Evolutionary conservation across 2,888 invertebrate species (phyloP).

Genomic region (Thymelicus lineola): DNA sequence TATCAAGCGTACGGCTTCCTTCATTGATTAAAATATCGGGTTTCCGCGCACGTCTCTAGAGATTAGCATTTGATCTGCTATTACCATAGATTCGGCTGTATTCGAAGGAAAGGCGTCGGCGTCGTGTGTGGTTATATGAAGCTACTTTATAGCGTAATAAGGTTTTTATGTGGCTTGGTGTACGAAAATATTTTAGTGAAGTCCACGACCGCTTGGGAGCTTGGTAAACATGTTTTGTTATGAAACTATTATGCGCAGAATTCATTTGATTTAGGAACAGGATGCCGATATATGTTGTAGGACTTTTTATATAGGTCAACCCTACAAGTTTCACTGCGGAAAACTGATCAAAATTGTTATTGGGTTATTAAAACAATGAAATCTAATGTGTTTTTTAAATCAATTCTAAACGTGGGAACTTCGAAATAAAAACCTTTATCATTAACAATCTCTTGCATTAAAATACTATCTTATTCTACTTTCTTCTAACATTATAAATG

Average conservation of each 20-base stretch:
- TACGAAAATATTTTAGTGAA: conserved; percentile 1
- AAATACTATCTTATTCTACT: too few relatives aligned
- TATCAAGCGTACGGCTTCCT: background rate
- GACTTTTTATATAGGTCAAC: too few relatives aligned
- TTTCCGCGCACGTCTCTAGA: conserved; percentile 50
- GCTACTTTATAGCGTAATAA: conserved; percentile 24
- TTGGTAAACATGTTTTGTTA: background rate
- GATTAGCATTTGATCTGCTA: conserved; percentile 56
- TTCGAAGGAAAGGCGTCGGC: conserved; percentile 37
- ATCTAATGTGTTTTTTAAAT: too few relatives aligned
- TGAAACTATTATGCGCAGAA: background rate
- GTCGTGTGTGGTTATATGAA: conserved; percentile 25
- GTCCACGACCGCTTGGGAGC: background rate
- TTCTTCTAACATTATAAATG: too few relatives aligned
- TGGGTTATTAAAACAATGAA: too few relatives aligned
- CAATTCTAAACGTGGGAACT: too few relatives aligned
- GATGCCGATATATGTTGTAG: too few relatives aligned
- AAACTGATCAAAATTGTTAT: too few relatives aligned
- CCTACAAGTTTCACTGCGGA: too few relatives aligned
- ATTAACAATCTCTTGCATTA: too few relatives aligned
- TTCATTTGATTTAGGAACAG: background rate
- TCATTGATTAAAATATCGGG: conserved; percentile 55
- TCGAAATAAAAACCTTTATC: too few relatives aligned
- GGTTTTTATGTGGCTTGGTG: conserved; percentile 14
- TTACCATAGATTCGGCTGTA: conserved; percentile 54